Evolutionary conservation across 1,140 invertebrate genomes (phyloP).

Genomic region (Amyelois transitella): DNA sequence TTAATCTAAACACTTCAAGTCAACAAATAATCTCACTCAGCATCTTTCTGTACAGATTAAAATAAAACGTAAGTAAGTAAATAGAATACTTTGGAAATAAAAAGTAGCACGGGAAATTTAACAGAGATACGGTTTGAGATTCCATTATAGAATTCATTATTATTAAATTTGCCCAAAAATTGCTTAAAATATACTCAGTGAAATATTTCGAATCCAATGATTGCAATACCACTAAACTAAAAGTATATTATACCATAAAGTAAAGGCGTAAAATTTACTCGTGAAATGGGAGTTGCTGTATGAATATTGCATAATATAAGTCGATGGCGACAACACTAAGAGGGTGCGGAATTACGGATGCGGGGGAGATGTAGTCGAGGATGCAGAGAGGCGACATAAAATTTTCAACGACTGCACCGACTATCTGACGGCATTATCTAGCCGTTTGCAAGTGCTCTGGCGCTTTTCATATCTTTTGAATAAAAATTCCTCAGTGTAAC

Average conservation of each 20-base stretch:
- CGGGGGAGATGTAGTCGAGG: slow-evolving; percentile 42
- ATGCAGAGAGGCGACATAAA: slow-evolving; percentile 65
- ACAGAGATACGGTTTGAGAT: too few relatives aligned
- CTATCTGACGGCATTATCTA: slow-evolving; percentile 66
- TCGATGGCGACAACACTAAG: slow-evolving; percentile 20
- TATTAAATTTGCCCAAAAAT: too few relatives aligned
- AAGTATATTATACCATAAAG: background rate
- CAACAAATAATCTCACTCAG: slow-evolving; percentile 25
- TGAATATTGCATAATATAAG: slow-evolving; percentile 17
- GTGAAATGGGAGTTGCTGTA: background rate
- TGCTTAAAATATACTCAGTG: too few relatives aligned
- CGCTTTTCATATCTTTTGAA: slow-evolving; percentile 64
- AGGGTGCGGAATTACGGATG: slow-evolving; percentile 30
- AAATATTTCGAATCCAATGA: too few relatives aligned
- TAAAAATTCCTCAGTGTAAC: slow-evolving; percentile 47
- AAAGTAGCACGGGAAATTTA: too few relatives aligned
- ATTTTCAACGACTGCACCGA: slow-evolving; percentile 64
- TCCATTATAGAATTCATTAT: too few relatives aligned
- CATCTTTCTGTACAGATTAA: slow-evolving; percentile 9
- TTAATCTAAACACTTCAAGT: too few relatives aligned
- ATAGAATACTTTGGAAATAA: too few relatives aligned
- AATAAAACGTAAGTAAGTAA: too few relatives aligned
- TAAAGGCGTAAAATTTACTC: background rate
- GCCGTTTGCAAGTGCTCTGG: slow-evolving; percentile 58
- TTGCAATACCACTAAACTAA: too few relatives aligned